Conservation (phyloP, 2,113 vertebrate genomes). For the Phasianus colchicus region DNA sequence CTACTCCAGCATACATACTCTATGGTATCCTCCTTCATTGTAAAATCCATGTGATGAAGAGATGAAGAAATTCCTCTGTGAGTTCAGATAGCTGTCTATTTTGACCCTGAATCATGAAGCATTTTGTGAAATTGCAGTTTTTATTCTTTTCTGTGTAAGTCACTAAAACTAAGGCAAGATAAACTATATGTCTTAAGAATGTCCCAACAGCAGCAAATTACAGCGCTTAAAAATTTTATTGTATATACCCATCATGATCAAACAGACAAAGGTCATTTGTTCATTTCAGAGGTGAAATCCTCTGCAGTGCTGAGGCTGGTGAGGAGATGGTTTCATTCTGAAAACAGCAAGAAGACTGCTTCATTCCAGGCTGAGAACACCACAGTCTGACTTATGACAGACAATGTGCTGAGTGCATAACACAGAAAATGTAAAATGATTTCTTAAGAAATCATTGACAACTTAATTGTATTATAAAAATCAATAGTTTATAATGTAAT, state of each 20-base stretch:
- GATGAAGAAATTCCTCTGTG: background rate
- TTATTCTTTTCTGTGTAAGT: background rate
- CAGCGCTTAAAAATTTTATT: background rate
- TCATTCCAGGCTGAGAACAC: conserved; percentile 8
- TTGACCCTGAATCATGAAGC: background rate
- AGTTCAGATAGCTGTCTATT: background rate
- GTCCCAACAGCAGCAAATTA: background rate
- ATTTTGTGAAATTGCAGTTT: background rate
- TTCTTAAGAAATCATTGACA: conserved; percentile 44
- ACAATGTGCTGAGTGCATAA: background rate
- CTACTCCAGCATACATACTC: background rate
- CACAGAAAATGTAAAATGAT: background rate
- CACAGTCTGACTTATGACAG: background rate
- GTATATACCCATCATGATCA: background rate
- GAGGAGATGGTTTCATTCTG: background rate
- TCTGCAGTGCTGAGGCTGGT: background rate
- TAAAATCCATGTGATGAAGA: background rate
- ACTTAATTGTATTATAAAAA: conserved; percentile 42
- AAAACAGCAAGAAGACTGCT: background rate
- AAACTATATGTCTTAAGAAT: background rate
- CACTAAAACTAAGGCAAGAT: background rate
- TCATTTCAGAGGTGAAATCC: background rate
- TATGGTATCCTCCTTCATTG: background rate
- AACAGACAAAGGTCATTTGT: background rate
- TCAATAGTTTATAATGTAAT: conserved; percentile 49